These are phyloP conservation scores for Meloidogyne chitwoodi DNA, from an alignment of 1,140 invertebrate species.

Conservation along the genomic window DNA sequence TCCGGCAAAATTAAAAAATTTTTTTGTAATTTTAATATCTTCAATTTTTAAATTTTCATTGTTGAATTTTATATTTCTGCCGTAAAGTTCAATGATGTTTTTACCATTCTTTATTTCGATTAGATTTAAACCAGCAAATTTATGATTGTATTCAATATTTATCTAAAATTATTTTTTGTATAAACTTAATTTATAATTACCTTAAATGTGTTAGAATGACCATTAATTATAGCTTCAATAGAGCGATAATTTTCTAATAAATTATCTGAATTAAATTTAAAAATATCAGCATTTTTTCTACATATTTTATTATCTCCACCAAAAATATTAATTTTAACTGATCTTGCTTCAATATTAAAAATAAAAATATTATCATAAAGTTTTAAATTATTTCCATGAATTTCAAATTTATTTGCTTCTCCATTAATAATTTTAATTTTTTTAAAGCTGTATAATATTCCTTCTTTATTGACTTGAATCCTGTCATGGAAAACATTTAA, in stretches of 20 bases:
- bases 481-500: background rate
- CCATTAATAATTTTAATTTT: background rate
- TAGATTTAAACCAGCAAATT: background rate
- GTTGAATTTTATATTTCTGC: background rate
- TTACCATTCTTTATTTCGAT: background rate
- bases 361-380: background rate
- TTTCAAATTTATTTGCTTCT: background rate
- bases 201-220: background rate
- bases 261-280: background rate
- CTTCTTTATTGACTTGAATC: background rate
- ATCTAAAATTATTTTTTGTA: background rate
- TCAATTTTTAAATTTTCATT: background rate
- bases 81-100: background rate
- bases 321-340: background rate
- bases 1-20: background rate
- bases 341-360: background rate
- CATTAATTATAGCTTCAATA: background rate
- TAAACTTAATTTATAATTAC: background rate
- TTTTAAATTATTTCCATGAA: background rate
- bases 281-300: background rate
- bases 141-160: background rate
- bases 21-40: background rate
- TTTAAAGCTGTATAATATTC: background rate
- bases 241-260: no score
- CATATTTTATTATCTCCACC: background rate